Evolutionary conservation across 2,113 vertebrate species (phyloP).

Genomic region (Alexandromys fortis): DNA sequence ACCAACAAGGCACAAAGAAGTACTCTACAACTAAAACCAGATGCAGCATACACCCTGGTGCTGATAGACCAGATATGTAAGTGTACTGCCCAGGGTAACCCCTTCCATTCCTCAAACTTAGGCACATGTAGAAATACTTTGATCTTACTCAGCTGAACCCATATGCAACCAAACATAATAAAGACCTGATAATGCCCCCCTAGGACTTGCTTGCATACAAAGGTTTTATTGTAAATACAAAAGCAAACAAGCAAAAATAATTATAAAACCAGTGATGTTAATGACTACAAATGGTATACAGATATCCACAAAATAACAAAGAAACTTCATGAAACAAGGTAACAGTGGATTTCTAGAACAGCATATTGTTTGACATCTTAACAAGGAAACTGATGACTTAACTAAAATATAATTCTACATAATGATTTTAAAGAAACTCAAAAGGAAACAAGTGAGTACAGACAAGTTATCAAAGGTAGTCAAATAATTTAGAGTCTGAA

Average conservation of each 20-base stretch:
- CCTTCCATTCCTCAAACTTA: not conserved
- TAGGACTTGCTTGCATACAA: not conserved
- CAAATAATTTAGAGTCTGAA: not conserved
- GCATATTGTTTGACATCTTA: too few relatives aligned
- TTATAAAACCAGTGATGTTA: not conserved
- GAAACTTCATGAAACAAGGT: not conserved
- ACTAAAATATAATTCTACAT: not conserved
- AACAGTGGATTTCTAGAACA: not conserved
- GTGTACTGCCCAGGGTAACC: too few relatives aligned
- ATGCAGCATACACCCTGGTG: not conserved
- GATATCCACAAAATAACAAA: not conserved
- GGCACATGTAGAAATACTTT: not conserved
- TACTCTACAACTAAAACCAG: too few relatives aligned
- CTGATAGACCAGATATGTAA: not conserved
- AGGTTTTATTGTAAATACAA: not conserved
- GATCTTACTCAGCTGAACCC: not conserved
- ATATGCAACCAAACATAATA: not conserved
- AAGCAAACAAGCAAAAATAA: not conserved
- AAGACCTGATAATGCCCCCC: not conserved
- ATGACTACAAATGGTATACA: not conserved
- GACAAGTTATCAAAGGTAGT: not conserved
- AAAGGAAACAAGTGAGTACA: not conserved
- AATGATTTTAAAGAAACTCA: not conserved
- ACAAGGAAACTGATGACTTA: not conserved
- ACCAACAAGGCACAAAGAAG: accelerated